These are phyloP conservation scores for Frankliniella fusca DNA, from an alignment of 2,888 invertebrate genomes.

Conservation along the genomic window DNA sequence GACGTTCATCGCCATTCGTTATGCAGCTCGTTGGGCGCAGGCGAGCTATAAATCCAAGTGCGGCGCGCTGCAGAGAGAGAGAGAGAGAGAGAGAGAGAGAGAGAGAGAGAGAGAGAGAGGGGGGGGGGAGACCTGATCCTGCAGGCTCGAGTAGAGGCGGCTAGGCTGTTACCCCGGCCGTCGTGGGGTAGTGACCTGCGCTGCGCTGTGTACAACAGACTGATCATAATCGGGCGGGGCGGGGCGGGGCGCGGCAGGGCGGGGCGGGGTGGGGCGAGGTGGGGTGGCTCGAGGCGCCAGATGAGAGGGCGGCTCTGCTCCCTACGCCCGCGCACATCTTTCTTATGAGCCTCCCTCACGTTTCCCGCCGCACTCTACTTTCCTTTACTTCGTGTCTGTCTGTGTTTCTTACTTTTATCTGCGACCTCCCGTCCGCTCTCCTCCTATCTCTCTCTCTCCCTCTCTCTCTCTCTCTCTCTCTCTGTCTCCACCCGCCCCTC, in stretches of 20 bases:
- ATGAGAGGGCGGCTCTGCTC: too few relatives aligned
- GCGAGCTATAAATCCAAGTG: too few relatives aligned
- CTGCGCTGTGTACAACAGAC: background rate
- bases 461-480: constrained; percentile 1
- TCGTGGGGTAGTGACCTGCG: background rate
- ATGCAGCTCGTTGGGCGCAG: too few relatives aligned
- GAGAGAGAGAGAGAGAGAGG: background rate
- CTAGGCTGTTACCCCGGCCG: background rate
- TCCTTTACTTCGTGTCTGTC: background rate
- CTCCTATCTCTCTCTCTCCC: background rate
- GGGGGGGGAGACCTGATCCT: background rate
- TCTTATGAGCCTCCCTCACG: background rate
- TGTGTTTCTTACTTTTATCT: background rate
- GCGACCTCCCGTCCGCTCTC: background rate
- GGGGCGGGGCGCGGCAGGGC: too few relatives aligned
- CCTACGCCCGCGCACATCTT: too few relatives aligned
- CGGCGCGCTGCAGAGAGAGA: background rate
- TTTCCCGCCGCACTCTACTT: background rate
- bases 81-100: background rate
- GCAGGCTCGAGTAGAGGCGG: too few relatives aligned
- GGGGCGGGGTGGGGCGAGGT: too few relatives aligned
- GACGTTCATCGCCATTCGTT: too few relatives aligned
- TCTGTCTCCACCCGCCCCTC: background rate
- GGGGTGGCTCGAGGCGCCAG: too few relatives aligned
- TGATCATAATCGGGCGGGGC: background rate